Base-by-base conservation (phyloP, 1,140 invertebrate genomes). In the Cryptotermes secundus region DNA sequence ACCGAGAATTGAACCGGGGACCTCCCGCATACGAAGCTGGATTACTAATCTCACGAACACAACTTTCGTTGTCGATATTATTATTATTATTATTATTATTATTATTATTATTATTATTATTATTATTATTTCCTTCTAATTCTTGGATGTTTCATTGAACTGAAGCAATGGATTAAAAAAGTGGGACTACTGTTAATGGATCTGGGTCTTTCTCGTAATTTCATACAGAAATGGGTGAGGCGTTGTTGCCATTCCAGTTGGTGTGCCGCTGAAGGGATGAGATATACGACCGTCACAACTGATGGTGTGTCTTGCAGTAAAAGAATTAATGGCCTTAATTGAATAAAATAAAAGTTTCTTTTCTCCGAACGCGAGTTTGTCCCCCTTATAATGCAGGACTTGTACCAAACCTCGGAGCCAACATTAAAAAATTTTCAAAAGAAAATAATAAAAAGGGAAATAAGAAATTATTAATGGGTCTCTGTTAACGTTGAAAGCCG, bases 401-500 rank as follows among this genome's bases (percentile, higher is more conserved):
- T 72, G 59, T 72, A 72, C n/a, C 26, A n/a, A 72, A 72, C 59
- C 26, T 72, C 59, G n/a, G 26, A 72, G 59, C 59, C 59, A 72
- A 72, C 59, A 72, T 72, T 31, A 72, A 72, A 26, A 72, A n/a
- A 4, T 72, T 72, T 72, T 72, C 59, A 72, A 72, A 72, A 72
- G 59, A 72, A 72, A 72, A 72, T 72, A 72, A 72, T 31, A 72
- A 72, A 72, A 72, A 72, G 59, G 26, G 26, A 72, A 72, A 72
- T 72, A 72, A 72, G 59, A 72, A 72, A 72, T 72, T 72, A 72
- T 72, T 31, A 72, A 72, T 72, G 59, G 59, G 59, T 72, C 59
- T 72, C 59, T 72, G 59, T 72, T 72, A 72, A 72, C 59, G 59
- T 72, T 72, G 59, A 72, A 72, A 72, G 59, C 59, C n/a, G 59